Percentiles rank a stretch among this genome's conserved stretches.
Conservation (phyloP, 2,797 vertebrate species). For the Neosilurus hyrtlii region DNA sequence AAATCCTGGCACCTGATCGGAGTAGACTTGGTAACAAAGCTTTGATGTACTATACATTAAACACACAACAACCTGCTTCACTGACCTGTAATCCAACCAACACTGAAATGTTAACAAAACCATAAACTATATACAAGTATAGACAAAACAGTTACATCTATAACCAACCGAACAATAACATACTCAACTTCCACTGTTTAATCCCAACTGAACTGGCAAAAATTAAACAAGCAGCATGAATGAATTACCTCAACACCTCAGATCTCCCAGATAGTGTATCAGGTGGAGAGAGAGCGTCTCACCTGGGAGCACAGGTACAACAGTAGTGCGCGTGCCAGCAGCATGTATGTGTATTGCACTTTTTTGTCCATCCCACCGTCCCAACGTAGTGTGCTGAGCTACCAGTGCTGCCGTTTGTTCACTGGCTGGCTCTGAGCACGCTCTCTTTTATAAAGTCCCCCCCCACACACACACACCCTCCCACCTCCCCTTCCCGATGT, state of each 20-base stretch:
- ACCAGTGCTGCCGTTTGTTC: slow-evolving; percentile 62
- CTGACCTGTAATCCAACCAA: neutral
- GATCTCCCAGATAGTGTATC: slow-evolving; percentile 17
- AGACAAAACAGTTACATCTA: neutral
- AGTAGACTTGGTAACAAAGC: neutral
- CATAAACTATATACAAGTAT: neutral
- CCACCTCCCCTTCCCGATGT: slow-evolving; percentile 66
- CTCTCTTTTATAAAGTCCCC: slow-evolving; percentile 77
- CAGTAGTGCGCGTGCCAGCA: slow-evolving; percentile 40
- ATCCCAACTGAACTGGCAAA: slow-evolving; percentile 16
- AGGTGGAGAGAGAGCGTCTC: slow-evolving; percentile 27
- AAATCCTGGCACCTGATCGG: neutral
- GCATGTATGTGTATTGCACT: slow-evolving; percentile 41
- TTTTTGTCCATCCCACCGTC: slow-evolving; percentile 47
- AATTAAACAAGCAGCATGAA: slow-evolving; percentile 2
- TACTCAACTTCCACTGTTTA: slow-evolving; percentile 5
- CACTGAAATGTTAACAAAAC: neutral
- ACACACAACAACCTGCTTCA: neutral
- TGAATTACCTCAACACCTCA: slow-evolving; percentile 11
- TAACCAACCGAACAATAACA: neutral
- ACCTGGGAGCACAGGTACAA: slow-evolving; percentile 48
- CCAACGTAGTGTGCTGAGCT: slow-evolving; percentile 49
- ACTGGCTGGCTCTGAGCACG: slow-evolving; percentile 61
- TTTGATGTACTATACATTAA: neutral
- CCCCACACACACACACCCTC: slow-evolving; percentile 33